Evolutionary conservation across 2,888 invertebrate species (phyloP).

Genomic region (Gonocerus acuteangulatus): DNA sequence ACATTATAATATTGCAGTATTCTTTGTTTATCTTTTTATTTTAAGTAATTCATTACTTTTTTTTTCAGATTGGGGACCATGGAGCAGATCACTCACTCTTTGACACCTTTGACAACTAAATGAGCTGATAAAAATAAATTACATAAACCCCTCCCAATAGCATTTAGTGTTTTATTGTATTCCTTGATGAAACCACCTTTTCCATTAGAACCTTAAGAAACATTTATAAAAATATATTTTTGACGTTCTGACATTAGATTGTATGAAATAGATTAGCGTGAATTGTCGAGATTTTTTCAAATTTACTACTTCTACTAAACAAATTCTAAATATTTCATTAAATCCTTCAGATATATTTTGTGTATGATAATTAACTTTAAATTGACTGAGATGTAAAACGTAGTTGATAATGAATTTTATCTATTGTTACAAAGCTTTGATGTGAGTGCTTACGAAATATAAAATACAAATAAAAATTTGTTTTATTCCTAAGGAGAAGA

Average conservation of each 20-base stretch:
- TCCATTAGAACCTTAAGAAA: not conserved
- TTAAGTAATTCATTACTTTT: too few species aligned
- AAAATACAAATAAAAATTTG: not conserved
- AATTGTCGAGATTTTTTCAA: not conserved
- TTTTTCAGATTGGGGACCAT: conserved; percentile 13
- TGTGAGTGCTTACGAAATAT: conserved; percentile 1
- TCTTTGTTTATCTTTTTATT: too few species aligned
- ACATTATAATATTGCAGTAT: too few species aligned
- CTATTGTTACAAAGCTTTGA: conserved; percentile 1
- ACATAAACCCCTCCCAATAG: conserved; percentile 12
- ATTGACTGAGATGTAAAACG: not conserved
- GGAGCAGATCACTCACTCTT: conserved; percentile 9
- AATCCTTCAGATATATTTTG: conserved; percentile 11
- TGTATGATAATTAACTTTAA: conserved; percentile 14
- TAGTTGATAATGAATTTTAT: conserved; percentile 7
- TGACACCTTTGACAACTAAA: conserved; percentile 11
- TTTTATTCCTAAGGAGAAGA: conserved; percentile 3
- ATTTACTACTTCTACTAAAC: too few species aligned
- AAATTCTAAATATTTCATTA: not conserved
- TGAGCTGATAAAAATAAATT: conserved; percentile 4
- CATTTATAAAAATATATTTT: conserved; percentile 18
- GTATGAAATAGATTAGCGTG: not conserved
- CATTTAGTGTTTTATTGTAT: conserved; percentile 13
- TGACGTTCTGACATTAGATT: conserved; percentile 8
- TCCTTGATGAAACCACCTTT: not conserved